A percentile compares a stretch with the other conserved stretches of the same genome.
phyloP scores from a whole-genome alignment of 1,140 invertebrate genomes.

The Lordiphosa stackelbergi region DNA sequence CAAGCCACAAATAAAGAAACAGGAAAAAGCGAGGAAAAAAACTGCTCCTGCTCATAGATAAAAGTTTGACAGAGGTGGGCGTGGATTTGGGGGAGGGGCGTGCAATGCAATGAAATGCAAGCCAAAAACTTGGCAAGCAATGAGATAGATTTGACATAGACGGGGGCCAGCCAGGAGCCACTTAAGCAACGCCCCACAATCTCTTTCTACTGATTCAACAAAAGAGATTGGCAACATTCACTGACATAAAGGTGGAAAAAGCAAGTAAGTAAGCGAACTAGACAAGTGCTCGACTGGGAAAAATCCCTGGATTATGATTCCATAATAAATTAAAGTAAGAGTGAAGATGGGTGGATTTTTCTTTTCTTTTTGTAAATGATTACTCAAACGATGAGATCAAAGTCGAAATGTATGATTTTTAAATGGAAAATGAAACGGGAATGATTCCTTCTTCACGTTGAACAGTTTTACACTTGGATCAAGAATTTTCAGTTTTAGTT shows the following conservation, averaged over 20 bases:
- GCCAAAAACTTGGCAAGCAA: conserved; percentile 52
- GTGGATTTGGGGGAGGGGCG: conserved; percentile 37
- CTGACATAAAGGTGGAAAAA: conserved; percentile 44
- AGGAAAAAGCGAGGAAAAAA: conserved; percentile 20
- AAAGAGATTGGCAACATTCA: conserved; percentile 57
- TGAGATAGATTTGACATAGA: conserved; percentile 53
- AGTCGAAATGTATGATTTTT: too few species aligned
- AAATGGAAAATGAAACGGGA: too few species aligned
- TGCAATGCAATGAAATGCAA: conserved; percentile 57
- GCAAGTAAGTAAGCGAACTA: conserved; percentile 22
- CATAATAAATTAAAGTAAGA: too few species aligned
- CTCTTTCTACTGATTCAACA: conserved; percentile 43
- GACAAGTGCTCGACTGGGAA: background rate
- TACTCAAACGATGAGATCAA: too few species aligned
- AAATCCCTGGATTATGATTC: background rate
- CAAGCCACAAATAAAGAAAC: conserved; percentile 19
- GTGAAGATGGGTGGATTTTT: too few species aligned
- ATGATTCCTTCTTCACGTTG: too few species aligned
- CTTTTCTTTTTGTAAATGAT: too few species aligned
- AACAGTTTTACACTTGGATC: too few species aligned
- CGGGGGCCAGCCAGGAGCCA: conserved; percentile 59
- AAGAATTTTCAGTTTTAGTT: too few species aligned
- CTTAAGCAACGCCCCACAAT: conserved; percentile 41
- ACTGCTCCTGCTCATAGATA: conserved; percentile 41
- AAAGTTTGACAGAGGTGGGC: conserved; percentile 62